A percentile compares a stretch with the other conserved stretches of the same genome.
These are phyloP conservation scores for Hypotaenidia philippensis DNA, from an alignment of 2,797 vertebrate genomes.

Conservation along the genomic window DNA sequence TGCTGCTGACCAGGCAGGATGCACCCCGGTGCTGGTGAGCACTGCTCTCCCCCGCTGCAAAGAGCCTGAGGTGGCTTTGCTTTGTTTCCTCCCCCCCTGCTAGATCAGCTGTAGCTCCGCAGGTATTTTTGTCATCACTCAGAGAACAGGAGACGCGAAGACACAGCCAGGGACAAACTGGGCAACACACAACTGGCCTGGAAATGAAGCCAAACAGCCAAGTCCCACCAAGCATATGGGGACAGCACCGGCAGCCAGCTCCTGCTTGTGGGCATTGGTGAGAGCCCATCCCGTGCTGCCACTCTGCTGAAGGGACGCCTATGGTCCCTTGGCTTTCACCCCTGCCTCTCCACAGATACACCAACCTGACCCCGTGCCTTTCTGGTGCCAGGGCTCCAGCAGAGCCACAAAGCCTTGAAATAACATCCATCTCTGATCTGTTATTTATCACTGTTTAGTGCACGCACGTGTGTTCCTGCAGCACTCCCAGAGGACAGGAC, in stretches of 20 bases:
- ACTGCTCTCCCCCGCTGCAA: too few species aligned
- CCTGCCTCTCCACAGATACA: not conserved
- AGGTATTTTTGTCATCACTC: not conserved
- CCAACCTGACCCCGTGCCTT: accelerated
- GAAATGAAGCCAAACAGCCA: not conserved
- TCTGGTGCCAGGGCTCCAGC: not conserved
- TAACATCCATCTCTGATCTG: not conserved
- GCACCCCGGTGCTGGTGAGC: too few species aligned
- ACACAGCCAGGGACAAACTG: not conserved
- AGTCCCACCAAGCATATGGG: not conserved
- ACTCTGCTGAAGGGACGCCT: accelerated
- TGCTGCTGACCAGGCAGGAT: accelerated
- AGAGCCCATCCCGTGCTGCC: accelerated
- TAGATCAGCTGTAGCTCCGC: not conserved
- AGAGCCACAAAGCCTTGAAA: not conserved
- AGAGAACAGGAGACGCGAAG: not conserved
- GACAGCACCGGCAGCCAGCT: not conserved
- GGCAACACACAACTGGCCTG: not conserved
- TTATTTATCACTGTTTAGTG: not conserved
- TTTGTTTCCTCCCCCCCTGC: not conserved
- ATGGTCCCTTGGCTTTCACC: accelerated
- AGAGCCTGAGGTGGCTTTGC: not conserved
- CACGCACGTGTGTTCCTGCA: not conserved
- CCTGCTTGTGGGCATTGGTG: too few species aligned
- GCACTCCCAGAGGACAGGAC: not conserved